Conservation (phyloP, 2,113 vertebrate species). For the Brachyhypopomus occidentalis region DNA sequence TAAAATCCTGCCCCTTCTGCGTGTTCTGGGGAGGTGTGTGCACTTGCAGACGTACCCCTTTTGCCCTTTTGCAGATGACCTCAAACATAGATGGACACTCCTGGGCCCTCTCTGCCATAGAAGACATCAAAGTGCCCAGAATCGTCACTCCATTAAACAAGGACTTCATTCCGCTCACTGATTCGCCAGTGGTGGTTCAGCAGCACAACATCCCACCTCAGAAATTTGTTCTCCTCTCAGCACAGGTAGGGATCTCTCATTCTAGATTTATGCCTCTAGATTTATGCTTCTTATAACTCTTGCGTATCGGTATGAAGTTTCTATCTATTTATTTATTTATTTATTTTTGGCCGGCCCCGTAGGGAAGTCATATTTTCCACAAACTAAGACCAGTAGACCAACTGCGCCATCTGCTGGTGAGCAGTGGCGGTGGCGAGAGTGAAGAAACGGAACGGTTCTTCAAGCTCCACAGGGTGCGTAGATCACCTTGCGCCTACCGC, state of each 20-base stretch:
- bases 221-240: constrained; percentile 93
- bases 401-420: constrained; percentile 90
- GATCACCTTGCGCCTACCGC: not conserved
- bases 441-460: constrained; percentile 97
- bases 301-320: not conserved
- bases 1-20: not conserved
- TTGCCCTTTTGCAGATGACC: constrained; percentile 78
- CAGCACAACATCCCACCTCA: constrained; percentile 90
- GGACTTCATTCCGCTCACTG: constrained; percentile 88
- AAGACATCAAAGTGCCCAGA: constrained; percentile 80
- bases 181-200: constrained; percentile 90
- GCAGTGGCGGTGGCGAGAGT: constrained; percentile 89
- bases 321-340: not conserved
- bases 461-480: constrained; percentile 89
- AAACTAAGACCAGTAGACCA: constrained; percentile 96
- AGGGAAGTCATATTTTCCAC: constrained; percentile 97
- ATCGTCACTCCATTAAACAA: constrained; percentile 88
- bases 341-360: not conserved
- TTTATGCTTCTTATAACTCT: not conserved
- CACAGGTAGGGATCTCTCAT: constrained; percentile 77
- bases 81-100: constrained; percentile 91
- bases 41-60: not conserved
- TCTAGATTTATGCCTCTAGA: not conserved
- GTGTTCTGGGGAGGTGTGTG: not conserved
- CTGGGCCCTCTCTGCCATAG: constrained; percentile 90